These are phyloP conservation scores for Tiliacea aurago DNA, from an alignment of 2,888 invertebrate genomes.

Conservation along the genomic window DNA sequence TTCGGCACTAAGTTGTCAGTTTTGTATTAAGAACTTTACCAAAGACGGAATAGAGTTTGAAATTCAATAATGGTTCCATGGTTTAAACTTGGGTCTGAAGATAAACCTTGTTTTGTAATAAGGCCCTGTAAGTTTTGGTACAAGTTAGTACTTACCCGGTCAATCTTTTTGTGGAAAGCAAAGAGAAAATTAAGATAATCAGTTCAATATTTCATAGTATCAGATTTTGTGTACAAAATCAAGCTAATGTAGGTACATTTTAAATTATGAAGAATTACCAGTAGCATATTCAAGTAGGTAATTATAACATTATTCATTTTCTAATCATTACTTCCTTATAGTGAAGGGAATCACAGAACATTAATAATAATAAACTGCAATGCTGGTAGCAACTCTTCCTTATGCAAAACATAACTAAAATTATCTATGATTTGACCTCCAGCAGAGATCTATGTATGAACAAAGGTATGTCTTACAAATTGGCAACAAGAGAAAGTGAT, in stretches of 20 bases:
- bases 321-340: slow-evolving; percentile 24
- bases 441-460: slow-evolving; percentile 31
- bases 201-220: not conserved
- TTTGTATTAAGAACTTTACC: too few relatives aligned
- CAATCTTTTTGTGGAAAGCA: slow-evolving; percentile 73
- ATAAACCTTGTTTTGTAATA: too few relatives aligned
- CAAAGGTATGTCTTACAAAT: slow-evolving; percentile 7
- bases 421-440: slow-evolving; percentile 46
- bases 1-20: too few relatives aligned
- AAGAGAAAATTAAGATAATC: slow-evolving; percentile 41
- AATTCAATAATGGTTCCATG: too few relatives aligned
- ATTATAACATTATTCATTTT: slow-evolving; percentile 19
- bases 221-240: not conserved
- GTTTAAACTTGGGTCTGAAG: too few relatives aligned
- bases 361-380: slow-evolving; percentile 23
- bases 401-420: slow-evolving; percentile 30
- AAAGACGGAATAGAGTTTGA: too few relatives aligned
- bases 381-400: slow-evolving; percentile 1
- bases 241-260: not conserved
- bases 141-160: slow-evolving; percentile 74
- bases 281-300: slow-evolving; percentile 2
- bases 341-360: slow-evolving; percentile 5
- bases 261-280: not conserved
- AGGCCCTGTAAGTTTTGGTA: not conserved
- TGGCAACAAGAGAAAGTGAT: slow-evolving; percentile 27